Percentiles rank a stretch among this genome's conserved stretches.
These are phyloP conservation scores for Microctonus hyperodae DNA, from an alignment of 2,888 invertebrate species.

Conservation along the genomic window DNA sequence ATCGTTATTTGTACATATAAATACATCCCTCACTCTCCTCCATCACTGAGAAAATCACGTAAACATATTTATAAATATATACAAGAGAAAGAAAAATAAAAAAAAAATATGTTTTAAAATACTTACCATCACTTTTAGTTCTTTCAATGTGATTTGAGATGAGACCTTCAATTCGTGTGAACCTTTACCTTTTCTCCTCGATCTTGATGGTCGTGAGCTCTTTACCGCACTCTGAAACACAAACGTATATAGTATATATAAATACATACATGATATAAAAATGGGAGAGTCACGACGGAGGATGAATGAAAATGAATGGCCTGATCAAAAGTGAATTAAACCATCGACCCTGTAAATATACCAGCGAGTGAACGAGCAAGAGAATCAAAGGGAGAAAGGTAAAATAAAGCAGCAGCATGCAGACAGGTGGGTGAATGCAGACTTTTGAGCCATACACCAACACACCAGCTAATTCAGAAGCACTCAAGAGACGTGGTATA, in stretches of 20 bases:
- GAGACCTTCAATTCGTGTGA: slow-evolving; percentile 58
- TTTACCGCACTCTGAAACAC: slow-evolving; percentile 47
- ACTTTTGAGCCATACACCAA: slow-evolving; percentile 27
- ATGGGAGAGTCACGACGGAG: slow-evolving; percentile 22
- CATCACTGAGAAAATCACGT: slow-evolving; percentile 1
- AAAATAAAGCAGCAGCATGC: not conserved
- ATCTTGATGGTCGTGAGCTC: slow-evolving; percentile 53
- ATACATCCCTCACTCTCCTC: not conserved
- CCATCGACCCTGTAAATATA: slow-evolving; percentile 2
- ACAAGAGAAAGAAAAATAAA: not conserved
- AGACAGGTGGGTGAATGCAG: slow-evolving; percentile 20
- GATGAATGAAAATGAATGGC: slow-evolving; percentile 24
- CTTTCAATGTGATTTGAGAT: slow-evolving; percentile 56
- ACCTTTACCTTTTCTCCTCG: slow-evolving; percentile 57
- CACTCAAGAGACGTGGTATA: slow-evolving; percentile 29
- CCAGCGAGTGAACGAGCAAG: not conserved
- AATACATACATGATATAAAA: slow-evolving; percentile 11
- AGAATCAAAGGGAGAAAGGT: not conserved
- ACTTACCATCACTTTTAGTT: slow-evolving; percentile 58
- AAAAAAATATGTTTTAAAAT: not conserved
- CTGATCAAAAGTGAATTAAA: slow-evolving; percentile 30
- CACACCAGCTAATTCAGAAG: slow-evolving; percentile 23
- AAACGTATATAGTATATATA: too few species aligned
- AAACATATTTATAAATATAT: slow-evolving; percentile 1
- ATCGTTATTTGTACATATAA: slow-evolving; percentile 5